Conservation (phyloP, 2,797 vertebrate genomes). For the Pangasius larnaudii region DNA sequence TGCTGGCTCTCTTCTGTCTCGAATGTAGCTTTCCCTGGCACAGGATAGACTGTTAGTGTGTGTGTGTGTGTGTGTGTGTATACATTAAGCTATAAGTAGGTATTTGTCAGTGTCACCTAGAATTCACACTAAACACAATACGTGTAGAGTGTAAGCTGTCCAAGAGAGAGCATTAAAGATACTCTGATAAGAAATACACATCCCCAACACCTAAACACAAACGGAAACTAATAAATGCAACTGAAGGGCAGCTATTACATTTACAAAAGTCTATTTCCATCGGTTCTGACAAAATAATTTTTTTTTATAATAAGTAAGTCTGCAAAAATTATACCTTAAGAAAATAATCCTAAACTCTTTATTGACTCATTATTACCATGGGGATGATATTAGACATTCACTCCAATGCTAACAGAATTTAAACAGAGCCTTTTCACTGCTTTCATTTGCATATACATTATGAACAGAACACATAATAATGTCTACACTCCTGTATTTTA, state of each 20-base stretch:
- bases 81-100: not conserved
- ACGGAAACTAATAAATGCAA: not conserved
- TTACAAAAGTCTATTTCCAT: not conserved
- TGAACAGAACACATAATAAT: not conserved
- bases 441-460: not conserved
- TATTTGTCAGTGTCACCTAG: not conserved
- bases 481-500: not conserved
- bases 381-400: not conserved
- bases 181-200: not conserved
- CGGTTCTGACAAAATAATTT: not conserved
- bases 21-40: not conserved
- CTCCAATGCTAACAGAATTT: not conserved
- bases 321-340: not conserved
- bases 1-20: conserved; percentile 1
- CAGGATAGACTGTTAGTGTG: not conserved
- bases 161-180: not conserved
- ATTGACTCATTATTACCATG: not conserved
- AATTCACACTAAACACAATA: not conserved
- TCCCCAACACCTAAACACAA: not conserved
- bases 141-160: not conserved
- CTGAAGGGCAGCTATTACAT: not conserved
- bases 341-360: not conserved
- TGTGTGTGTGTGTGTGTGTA: no score
- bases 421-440: not conserved
- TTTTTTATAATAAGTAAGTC: not conserved